phyloP scores from a whole-genome alignment of 2,113 vertebrate species.

The Onychostoma macrolepis region DNA sequence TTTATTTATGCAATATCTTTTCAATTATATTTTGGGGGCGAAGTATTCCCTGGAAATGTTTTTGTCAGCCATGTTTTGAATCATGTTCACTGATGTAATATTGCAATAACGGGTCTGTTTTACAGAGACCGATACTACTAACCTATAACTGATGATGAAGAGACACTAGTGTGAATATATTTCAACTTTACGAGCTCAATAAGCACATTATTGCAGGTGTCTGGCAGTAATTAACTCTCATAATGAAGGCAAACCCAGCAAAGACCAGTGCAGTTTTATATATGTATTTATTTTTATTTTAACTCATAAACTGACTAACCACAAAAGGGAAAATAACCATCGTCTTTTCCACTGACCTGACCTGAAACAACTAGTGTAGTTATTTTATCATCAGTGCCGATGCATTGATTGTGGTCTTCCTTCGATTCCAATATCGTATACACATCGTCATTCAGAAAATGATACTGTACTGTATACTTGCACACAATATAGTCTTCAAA shows the following conservation, averaged over 20 bases:
- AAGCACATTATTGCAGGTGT: background rate
- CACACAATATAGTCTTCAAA: background rate
- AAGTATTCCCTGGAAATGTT: background rate
- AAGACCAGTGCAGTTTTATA: background rate
- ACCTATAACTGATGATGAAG: background rate
- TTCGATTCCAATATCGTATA: background rate
- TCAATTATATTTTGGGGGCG: background rate
- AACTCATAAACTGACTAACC: background rate
- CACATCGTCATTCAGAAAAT: background rate
- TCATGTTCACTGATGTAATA: background rate
- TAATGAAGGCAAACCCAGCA: background rate
- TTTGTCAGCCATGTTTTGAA: background rate
- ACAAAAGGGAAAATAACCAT: background rate
- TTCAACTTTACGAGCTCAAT: background rate
- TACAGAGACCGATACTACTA: background rate
- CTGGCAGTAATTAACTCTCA: background rate
- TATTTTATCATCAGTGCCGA: background rate
- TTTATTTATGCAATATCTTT: background rate
- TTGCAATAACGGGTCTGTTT: slow-evolving; percentile 5
- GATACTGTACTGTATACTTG: background rate
- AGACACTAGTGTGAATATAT: background rate
- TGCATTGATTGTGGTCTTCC: background rate
- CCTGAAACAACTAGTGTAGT: background rate
- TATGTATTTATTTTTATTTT: background rate
- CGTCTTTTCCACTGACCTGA: background rate